These are phyloP conservation scores for Silvanus unidentatus DNA, from an alignment of 2,888 invertebrate species.

Conservation along the genomic window DNA sequence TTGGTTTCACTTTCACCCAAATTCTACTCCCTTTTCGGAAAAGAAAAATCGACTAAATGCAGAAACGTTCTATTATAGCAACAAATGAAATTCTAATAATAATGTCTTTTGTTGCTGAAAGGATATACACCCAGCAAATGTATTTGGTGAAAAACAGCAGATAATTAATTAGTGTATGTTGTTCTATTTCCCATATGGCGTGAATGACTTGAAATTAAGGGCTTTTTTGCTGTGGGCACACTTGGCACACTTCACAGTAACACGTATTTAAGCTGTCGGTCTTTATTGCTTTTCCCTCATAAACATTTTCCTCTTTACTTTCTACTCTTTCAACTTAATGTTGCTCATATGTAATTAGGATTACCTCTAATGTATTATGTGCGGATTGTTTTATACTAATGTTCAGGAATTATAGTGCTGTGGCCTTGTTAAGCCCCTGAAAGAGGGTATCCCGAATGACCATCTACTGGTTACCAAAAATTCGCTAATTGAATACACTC, in stretches of 20 bases:
- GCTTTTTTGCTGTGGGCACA: conserved; percentile 28
- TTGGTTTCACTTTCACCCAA: background rate
- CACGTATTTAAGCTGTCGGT: conserved; percentile 37
- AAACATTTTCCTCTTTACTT: conserved; percentile 17
- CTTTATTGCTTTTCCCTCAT: conserved; percentile 29
- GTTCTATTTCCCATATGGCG: conserved; percentile 27
- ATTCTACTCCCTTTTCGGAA: conserved; percentile 1
- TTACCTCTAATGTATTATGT: conserved; percentile 9
- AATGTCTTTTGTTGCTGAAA: too few relatives aligned
- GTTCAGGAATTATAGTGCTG: conserved; percentile 15
- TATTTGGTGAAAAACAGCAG: background rate
- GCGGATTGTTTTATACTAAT: conserved; percentile 9
- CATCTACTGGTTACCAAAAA: background rate
- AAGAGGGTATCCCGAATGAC: background rate
- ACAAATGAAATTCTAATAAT: too few relatives aligned
- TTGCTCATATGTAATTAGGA: conserved; percentile 26
- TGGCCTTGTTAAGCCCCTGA: conserved; percentile 8
- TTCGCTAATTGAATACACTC: background rate
- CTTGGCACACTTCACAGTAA: conserved; percentile 37
- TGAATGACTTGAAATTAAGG: conserved; percentile 18
- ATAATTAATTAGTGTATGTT: conserved; percentile 32
- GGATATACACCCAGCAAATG: too few relatives aligned
- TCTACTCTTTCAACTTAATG: conserved; percentile 11
- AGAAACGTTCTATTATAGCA: too few relatives aligned
- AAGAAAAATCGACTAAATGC: background rate